A percentile compares a stretch with the other conserved stretches of the same genome.
phyloP scores from a whole-genome alignment of 2,888 invertebrate genomes.

The Malthinus seriepunctatus region DNA sequence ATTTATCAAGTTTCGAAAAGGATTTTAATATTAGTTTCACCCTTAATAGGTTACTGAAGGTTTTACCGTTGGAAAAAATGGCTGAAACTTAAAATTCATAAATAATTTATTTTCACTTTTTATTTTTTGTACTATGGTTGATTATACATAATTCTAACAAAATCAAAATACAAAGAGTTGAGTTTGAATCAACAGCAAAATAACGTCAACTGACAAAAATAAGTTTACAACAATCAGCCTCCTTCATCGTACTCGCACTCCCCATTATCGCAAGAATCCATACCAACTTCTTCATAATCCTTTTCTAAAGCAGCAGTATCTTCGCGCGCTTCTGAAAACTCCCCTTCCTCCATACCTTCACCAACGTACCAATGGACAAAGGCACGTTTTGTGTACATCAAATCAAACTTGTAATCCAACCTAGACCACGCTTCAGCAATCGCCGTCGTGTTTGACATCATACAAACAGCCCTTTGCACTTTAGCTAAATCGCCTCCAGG shows the following conservation, averaged over 20 bases:
- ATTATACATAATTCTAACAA: too few relatives aligned
- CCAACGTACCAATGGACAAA: slow-evolving; percentile 95
- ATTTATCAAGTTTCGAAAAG: too few relatives aligned
- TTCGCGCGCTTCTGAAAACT: slow-evolving; percentile 86
- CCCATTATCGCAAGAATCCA: slow-evolving; percentile 62
- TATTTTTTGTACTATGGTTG: too few relatives aligned
- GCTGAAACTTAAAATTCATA: neutral
- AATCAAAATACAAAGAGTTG: too few relatives aligned
- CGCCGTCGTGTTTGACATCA: slow-evolving; percentile 95
- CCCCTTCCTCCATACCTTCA: slow-evolving; percentile 86
- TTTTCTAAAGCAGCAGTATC: slow-evolving; percentile 81
- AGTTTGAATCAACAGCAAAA: too few relatives aligned
- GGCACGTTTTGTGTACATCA: slow-evolving; percentile 95
- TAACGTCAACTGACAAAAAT: too few relatives aligned
- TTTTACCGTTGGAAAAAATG: too few relatives aligned
- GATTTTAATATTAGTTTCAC: too few relatives aligned
- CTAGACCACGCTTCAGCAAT: slow-evolving; percentile 96
- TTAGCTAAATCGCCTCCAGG: slow-evolving; percentile 92
- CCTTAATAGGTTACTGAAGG: too few relatives aligned
- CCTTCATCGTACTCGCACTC: too few relatives aligned
- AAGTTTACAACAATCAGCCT: too few relatives aligned
- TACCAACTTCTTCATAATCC: slow-evolving; percentile 79
- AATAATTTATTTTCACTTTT: too few relatives aligned
- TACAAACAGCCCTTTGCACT: slow-evolving; percentile 93
- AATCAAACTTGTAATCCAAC: slow-evolving; percentile 91